Evolutionary conservation across 2,888 invertebrate genomes (phyloP).

Genomic region (Labia minor): DNA sequence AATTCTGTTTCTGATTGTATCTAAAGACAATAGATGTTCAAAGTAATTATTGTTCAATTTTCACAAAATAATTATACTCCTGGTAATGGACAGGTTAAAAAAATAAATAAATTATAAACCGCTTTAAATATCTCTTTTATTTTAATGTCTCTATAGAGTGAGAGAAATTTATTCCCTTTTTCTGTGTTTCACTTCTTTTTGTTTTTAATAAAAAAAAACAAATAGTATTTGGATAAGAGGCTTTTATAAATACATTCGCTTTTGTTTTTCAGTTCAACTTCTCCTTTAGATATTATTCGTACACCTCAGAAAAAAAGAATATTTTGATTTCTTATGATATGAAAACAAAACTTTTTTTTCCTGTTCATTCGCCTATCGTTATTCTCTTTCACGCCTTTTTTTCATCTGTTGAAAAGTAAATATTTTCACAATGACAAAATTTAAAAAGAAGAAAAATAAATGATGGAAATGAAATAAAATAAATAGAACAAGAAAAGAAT

Average conservation of each 20-base stretch:
- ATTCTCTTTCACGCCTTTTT: not conserved
- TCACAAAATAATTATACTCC: no score
- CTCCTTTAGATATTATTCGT: not conserved
- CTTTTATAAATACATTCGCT: not conserved
- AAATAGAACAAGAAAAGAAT: not conserved
- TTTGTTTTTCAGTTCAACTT: not conserved
- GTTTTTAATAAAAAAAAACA: not conserved
- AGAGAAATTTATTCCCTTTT: not conserved
- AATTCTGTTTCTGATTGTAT: no score
- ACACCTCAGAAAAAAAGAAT: not conserved
- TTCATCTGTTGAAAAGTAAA: not conserved
- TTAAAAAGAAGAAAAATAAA: not conserved
- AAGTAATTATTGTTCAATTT: no score
- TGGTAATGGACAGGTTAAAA: not conserved
- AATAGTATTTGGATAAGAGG: conserved; percentile 5
- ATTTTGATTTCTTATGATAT: not conserved
- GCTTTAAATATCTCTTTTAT: conserved; percentile 1
- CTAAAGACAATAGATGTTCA: no score
- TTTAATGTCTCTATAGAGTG: conserved; percentile 7
- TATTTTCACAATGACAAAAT: not conserved
- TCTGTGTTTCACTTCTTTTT: conserved; percentile 1
- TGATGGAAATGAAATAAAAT: not conserved
- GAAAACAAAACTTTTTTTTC: not conserved
- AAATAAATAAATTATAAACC: not conserved
- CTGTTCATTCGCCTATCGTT: not conserved